A percentile compares a stretch with the other conserved stretches of the same genome.
These are phyloP conservation scores for Karalla daura DNA, from an alignment of 2,797 vertebrate species.

Conservation along the genomic window DNA sequence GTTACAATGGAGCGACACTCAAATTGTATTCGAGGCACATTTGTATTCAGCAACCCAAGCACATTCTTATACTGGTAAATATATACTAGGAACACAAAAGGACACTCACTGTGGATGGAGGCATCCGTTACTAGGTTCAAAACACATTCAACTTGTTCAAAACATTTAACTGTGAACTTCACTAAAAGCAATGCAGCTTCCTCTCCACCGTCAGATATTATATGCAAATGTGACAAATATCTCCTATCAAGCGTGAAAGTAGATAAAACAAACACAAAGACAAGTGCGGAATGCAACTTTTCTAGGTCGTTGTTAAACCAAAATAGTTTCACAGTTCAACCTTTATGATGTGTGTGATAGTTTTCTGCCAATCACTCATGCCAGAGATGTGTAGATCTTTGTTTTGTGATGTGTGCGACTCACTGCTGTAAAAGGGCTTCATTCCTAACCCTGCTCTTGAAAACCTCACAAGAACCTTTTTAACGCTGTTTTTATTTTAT, in stretches of 20 bases:
- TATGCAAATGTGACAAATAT: conserved; percentile 62
- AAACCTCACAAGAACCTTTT: conserved; percentile 26
- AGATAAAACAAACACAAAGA: conserved; percentile 35
- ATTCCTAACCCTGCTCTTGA: conserved; percentile 17
- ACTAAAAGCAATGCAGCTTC: conserved; percentile 44
- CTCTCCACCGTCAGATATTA: conserved; percentile 25
- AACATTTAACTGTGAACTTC: conserved; percentile 51
- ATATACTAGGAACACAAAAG: conserved; percentile 44
- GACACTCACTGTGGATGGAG: conserved; percentile 42
- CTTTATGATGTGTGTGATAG: conserved; percentile 37
- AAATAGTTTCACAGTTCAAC: conserved; percentile 24
- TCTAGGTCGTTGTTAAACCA: conserved; percentile 29
- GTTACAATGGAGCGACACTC: conserved; percentile 38
- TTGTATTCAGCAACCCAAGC: conserved; percentile 55
- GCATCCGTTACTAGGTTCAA: conserved; percentile 17
- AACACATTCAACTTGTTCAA: conserved; percentile 25
- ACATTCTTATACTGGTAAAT: conserved; percentile 34
- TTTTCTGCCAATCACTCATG: conserved; percentile 49
- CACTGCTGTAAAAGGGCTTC: conserved; percentile 60
- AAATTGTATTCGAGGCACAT: conserved; percentile 54
- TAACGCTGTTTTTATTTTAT: conserved; percentile 39
- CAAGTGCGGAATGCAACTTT: conserved; percentile 3
- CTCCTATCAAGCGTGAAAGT: conserved; percentile 35
- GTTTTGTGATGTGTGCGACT: conserved; percentile 34
- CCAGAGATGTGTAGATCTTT: conserved; percentile 47